Conservation (phyloP, 1,140 invertebrate genomes). For the Bombus breviceps region DNA sequence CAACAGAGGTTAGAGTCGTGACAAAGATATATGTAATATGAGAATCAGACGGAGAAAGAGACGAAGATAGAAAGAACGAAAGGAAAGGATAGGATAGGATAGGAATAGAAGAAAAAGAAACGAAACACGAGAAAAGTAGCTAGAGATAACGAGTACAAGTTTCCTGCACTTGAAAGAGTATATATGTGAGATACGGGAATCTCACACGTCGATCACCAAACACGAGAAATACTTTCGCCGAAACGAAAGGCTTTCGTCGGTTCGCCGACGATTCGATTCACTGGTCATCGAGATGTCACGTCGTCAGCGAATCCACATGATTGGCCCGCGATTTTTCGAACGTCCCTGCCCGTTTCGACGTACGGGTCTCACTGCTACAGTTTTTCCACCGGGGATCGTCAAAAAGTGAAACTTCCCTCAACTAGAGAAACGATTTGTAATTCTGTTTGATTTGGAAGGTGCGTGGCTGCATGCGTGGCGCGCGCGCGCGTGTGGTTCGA, state of each 20-base stretch:
- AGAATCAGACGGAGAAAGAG: not conserved
- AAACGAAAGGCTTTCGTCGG: not conserved
- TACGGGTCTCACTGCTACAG: not conserved
- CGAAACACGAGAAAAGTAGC: conserved; percentile 44
- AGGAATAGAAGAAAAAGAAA: conserved; percentile 24
- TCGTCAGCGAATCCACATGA: conserved; percentile 14
- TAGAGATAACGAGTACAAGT: conserved; percentile 58
- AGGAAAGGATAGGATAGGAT: not conserved
- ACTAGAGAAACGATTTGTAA: not conserved
- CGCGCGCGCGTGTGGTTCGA: conserved; percentile 30
- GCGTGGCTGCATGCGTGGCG: conserved; percentile 47
- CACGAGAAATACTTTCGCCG: conserved; percentile 31
- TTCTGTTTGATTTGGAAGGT: conserved; percentile 22
- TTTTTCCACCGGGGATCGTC: not conserved
- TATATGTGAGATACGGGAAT: conserved; percentile 24
- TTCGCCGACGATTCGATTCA: conserved; percentile 13
- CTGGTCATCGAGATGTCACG: conserved; percentile 23
- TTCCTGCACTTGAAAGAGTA: conserved; percentile 44
- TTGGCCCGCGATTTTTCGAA: conserved; percentile 25
- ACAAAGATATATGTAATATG: not conserved
- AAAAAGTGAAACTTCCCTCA: not conserved
- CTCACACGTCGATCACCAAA: conserved; percentile 43
- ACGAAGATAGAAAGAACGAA: not conserved
- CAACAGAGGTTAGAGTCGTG: conserved; percentile 8
- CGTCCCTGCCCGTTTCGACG: not conserved